These are phyloP conservation scores for Tinea semifulvella DNA, from an alignment of 2,888 invertebrate species.

Conservation along the genomic window DNA sequence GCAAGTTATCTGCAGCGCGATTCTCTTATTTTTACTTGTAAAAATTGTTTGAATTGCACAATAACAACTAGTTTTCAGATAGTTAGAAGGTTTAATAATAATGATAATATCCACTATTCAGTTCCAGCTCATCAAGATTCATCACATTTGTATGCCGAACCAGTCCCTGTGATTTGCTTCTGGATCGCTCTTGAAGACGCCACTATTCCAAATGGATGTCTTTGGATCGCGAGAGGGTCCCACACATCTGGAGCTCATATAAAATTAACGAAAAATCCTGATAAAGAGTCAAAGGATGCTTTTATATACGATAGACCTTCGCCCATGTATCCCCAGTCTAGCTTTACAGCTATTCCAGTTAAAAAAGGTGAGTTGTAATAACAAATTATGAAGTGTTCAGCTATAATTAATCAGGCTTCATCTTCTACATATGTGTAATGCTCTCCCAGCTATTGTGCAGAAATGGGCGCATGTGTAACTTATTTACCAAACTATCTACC, in stretches of 20 bases:
- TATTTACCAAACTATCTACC: no score
- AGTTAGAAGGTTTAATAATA: no score
- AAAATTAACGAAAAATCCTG: conserved; percentile 75
- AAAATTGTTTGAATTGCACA: no score
- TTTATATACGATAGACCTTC: conserved; percentile 75
- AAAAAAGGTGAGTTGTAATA: conserved; percentile 72
- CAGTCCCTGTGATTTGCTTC: conserved; percentile 82
- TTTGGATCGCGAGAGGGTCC: conserved; percentile 92
- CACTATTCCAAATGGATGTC: conserved; percentile 91
- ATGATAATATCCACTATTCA: no score
- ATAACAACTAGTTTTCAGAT: no score
- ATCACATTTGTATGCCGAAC: conserved; percentile 87
- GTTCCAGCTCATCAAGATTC: conserved; percentile 88
- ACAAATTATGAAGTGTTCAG: background rate
- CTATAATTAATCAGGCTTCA: background rate
- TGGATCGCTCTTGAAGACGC: conserved; percentile 98
- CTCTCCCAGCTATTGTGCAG: no score
- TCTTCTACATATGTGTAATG: no score
- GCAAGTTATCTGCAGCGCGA: no score
- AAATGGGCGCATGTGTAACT: no score
- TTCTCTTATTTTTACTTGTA: no score
- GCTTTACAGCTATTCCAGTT: conserved; percentile 82
- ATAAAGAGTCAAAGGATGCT: conserved; percentile 65
- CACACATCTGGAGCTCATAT: conserved; percentile 86
- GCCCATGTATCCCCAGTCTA: conserved; percentile 75